A percentile compares a stretch with the other conserved stretches of the same genome.
Conservation (phyloP, 2,113 vertebrate species). For the Melanerpes formicivorus region DNA sequence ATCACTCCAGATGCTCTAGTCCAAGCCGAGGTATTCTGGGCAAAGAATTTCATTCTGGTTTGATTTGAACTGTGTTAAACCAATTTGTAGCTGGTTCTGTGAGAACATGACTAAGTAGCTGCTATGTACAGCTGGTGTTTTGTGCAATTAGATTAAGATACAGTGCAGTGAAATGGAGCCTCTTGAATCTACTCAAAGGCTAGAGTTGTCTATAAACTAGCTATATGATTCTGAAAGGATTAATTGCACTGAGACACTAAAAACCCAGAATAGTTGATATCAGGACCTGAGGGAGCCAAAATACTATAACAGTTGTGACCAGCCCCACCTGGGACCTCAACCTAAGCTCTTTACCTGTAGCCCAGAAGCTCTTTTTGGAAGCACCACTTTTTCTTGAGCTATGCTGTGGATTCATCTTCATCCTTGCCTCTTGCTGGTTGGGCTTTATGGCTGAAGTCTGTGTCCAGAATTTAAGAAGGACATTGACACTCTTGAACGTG, state of each 20-base stretch:
- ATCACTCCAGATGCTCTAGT: not conserved
- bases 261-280: not conserved
- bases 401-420: not conserved
- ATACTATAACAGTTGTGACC: rapidly evolving
- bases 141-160: not conserved
- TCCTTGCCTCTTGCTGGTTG: not conserved
- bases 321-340: not conserved
- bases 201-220: not conserved
- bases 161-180: not conserved
- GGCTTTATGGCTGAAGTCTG: not conserved
- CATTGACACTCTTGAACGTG: too few species aligned
- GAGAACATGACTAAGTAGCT: not conserved
- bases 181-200: not conserved
- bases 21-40: not conserved
- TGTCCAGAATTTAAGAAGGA: too few species aligned
- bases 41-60: not conserved
- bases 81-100: not conserved
- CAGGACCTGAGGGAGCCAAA: not conserved
- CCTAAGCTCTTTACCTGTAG: too few species aligned
- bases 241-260: not conserved
- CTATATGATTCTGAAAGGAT: not conserved
- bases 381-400: not conserved
- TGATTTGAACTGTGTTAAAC: not conserved
- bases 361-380: not conserved
- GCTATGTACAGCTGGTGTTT: not conserved